A percentile compares a stretch with the other conserved stretches of the same genome.
Evolutionary conservation across 2,888 invertebrate genomes (phyloP).

Genomic region (Heliconius aoede): DNA sequence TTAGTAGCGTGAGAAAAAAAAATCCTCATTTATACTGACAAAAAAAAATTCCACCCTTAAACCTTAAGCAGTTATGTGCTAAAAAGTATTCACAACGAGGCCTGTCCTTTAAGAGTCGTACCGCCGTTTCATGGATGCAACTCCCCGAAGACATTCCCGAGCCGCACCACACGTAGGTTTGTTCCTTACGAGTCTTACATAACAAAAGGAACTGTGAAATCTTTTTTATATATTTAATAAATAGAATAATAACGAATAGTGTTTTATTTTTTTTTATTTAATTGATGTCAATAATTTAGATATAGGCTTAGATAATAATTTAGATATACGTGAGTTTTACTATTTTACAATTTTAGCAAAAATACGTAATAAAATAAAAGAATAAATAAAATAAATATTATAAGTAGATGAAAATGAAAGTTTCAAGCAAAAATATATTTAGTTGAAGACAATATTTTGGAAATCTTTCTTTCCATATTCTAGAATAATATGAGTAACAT

Average conservation of each 20-base stretch:
- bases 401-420: not conserved
- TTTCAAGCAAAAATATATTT: not conserved
- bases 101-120: slow-evolving; percentile 33
- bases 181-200: slow-evolving; percentile 31
- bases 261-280: not conserved
- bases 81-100: slow-evolving; percentile 37
- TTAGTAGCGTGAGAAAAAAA: not conserved
- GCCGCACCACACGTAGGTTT: slow-evolving; percentile 34
- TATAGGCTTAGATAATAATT: not conserved
- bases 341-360: not conserved
- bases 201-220: slow-evolving; percentile 25
- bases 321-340: not conserved
- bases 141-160: slow-evolving; percentile 34
- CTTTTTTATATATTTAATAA: too few relatives aligned
- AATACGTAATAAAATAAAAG: too few relatives aligned
- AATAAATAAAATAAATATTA: too few relatives aligned
- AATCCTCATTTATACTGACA: not conserved
- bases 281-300: not conserved
- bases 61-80: slow-evolving; percentile 7
- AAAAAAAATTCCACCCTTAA: not conserved
- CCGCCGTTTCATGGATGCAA: slow-evolving; percentile 32
- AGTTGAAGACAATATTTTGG: slow-evolving; percentile 4
- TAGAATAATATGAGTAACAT: slow-evolving; percentile 30
- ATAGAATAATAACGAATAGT: too few relatives aligned
- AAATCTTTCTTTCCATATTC: slow-evolving; percentile 26